Evolutionary conservation across 2,888 invertebrate genomes (phyloP), one percentile per base, ranked within the genome.

Genomic region (Proisotoma minuta): DNA sequence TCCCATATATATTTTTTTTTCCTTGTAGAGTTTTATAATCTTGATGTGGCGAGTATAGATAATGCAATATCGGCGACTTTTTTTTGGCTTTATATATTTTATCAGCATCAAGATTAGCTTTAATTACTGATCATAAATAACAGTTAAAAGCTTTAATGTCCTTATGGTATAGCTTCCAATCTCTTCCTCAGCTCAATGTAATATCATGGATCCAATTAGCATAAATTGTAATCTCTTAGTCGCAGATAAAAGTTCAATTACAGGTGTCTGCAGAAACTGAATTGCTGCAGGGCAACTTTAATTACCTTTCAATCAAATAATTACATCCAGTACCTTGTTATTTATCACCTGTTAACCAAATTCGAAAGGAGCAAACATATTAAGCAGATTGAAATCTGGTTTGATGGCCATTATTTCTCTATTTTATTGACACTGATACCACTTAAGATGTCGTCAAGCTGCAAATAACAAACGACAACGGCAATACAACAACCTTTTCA

Each of bases 291-390:
- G 26, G 26, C 26, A 22, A 23, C 15, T 50, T 24, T 50, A 24
- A 50, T 50, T 43, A 51, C 27, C 51, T 51, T 27, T 51, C 18
- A 27, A 51, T 51, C 26, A 51, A 49, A 51, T 51, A 51, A 51
- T 51, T 51, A 51, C 27, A 43, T 43, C 43, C 43, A 43, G 43
- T 43, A 43, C 43, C 43, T 43, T 43, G 43, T 43, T 43, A 43
- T 43, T 43, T 43, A 43, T 43, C 43, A 4, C 43, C 43, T 43
- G 20, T 43, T 43, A 43, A 43, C 10, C 43, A 43, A 43, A 43
- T 43, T 43, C 43, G 43, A 43, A 43, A 43, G 43, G 43, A 43
- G 20, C 20, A 15, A 43, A 43, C 43, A 43, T 43, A 43, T 43
- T 43, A 43, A 43, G 43, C 18, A 43, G 43, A 43, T 43, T 15